These are phyloP conservation scores for Vannuccia rotundouncinata DNA, from an alignment of 2,888 invertebrate species.

Conservation along the genomic window DNA sequence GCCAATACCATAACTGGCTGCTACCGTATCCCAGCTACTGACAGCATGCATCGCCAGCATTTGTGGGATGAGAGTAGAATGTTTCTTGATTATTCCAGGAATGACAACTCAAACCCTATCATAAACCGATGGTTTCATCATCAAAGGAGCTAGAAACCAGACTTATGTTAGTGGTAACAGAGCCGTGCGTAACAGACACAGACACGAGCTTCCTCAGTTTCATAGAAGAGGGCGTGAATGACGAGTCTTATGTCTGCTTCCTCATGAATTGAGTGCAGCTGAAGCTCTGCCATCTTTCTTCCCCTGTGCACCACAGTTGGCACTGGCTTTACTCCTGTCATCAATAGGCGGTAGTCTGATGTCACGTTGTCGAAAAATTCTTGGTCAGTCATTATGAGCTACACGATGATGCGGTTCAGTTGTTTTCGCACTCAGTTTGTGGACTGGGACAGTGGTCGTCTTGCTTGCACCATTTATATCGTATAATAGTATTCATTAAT, in stretches of 20 bases:
- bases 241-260: constrained; percentile 12
- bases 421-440: constrained; percentile 19
- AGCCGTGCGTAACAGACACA: neutral
- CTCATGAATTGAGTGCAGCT: constrained; percentile 5
- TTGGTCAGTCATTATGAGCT: constrained; percentile 19
- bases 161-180: constrained; percentile 20
- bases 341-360: neutral
- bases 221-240: neutral
- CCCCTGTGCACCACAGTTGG: constrained; percentile 22
- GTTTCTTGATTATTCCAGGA: constrained; percentile 13
- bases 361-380: constrained; percentile 12
- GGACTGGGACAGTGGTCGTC: neutral
- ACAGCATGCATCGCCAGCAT: neutral
- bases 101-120: constrained; percentile 6
- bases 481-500: no score
- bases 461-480: neutral
- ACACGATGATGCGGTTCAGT: neutral
- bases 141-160: constrained; percentile 19
- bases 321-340: constrained; percentile 5
- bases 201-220: constrained; percentile 1
- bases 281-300: constrained; percentile 6
- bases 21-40: no score
- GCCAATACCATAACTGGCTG: constrained; percentile 22
- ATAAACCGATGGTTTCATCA: constrained; percentile 17
- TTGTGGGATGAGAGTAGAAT: neutral